Percentiles rank a stretch among this genome's conserved stretches.
Evolutionary conservation across 2,888 invertebrate species (phyloP).

Genomic region (Lamproptera curius): DNA sequence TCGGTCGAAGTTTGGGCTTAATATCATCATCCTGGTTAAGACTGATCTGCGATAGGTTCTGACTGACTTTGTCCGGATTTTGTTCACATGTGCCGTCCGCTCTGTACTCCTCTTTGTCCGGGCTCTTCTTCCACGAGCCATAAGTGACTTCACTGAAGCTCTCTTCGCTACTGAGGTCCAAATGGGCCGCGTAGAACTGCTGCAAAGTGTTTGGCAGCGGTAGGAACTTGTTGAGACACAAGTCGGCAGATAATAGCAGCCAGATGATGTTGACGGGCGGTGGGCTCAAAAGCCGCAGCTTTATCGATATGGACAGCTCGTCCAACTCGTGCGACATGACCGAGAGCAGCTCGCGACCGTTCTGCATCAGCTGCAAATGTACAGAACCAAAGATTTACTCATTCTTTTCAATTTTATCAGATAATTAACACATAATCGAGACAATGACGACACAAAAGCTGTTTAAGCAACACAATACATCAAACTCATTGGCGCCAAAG

Average conservation of each 20-base stretch:
- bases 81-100: slow-evolving; percentile 35
- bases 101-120: slow-evolving; percentile 45
- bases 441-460: too few species aligned
- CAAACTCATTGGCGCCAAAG: too few species aligned
- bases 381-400: too few species aligned
- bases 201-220: slow-evolving; percentile 64
- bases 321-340: slow-evolving; percentile 59
- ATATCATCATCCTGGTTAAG: slow-evolving; percentile 54
- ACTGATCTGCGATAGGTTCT: slow-evolving; percentile 55
- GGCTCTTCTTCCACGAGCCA: slow-evolving; percentile 64
- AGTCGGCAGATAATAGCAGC: slow-evolving; percentile 60
- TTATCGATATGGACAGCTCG: slow-evolving; percentile 60
- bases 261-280: slow-evolving; percentile 63
- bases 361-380: slow-evolving; percentile 70
- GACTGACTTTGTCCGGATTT: slow-evolving; percentile 43
- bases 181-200: slow-evolving; percentile 66
- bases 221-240: slow-evolving; percentile 67
- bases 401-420: too few species aligned
- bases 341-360: slow-evolving; percentile 61
- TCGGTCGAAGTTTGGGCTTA: slow-evolving; percentile 63
- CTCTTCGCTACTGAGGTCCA: slow-evolving; percentile 58
- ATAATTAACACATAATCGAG: too few species aligned
- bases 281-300: slow-evolving; percentile 53
- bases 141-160: slow-evolving; percentile 63
- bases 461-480: too few species aligned